Evolutionary conservation across 2,888 invertebrate species (phyloP).

Genomic region (Anoplius nigerrimus): DNA sequence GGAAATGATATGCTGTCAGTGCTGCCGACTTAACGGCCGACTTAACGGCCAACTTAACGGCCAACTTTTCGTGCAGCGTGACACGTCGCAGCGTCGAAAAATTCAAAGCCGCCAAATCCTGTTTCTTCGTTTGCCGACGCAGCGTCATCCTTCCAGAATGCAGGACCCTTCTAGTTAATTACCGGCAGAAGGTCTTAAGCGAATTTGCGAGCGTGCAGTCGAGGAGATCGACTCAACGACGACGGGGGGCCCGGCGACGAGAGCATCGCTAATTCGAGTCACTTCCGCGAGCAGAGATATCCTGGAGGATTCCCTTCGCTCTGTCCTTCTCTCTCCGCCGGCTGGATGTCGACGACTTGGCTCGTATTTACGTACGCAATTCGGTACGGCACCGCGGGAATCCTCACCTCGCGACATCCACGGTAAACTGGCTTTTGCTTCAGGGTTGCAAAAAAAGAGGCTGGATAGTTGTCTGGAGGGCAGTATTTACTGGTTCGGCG

Average conservation of each 20-base stretch:
- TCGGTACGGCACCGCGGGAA: not conserved
- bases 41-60: no score
- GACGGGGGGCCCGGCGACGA: conserved; percentile 36
- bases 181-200: conserved; percentile 25
- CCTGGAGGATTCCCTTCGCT: conserved; percentile 26
- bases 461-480: not conserved
- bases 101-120: conserved; percentile 20
- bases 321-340: conserved; percentile 3
- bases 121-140: conserved; percentile 27
- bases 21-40: no score
- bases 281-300: conserved; percentile 45
- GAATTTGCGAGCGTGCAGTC: conserved; percentile 44
- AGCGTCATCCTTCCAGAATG: not conserved
- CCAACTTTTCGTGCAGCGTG: not conserved
- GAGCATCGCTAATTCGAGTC: conserved; percentile 43
- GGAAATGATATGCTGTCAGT: no score
- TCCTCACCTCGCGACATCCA: not conserved
- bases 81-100: conserved; percentile 13
- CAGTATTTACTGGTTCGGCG: not conserved
- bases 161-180: conserved; percentile 36
- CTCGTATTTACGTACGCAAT: not conserved
- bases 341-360: not conserved
- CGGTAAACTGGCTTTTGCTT: not conserved
- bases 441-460: not conserved
- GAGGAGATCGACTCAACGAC: conserved; percentile 24